A percentile compares a stretch with the other conserved stretches of the same genome.
These are phyloP conservation scores for Hemaris fuciformis DNA, from an alignment of 2,888 invertebrate genomes.

Conservation along the genomic window DNA sequence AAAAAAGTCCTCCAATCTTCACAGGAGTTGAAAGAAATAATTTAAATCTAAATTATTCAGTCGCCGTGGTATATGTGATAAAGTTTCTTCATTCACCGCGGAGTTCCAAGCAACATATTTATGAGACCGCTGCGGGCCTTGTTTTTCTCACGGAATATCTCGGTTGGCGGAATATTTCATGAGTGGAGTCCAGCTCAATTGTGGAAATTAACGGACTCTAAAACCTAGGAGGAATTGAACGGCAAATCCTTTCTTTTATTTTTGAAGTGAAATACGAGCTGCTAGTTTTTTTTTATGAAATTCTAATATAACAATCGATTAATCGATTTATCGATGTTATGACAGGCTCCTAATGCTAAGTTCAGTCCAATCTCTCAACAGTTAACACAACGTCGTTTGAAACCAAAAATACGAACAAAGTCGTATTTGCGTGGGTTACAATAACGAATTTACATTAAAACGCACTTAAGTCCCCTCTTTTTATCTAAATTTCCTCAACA, in stretches of 20 bases:
- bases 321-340: no score
- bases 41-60: not conserved
- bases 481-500: constrained; percentile 12
- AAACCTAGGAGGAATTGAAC: not conserved
- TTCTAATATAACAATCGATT: no score
- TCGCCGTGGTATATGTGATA: not conserved
- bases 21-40: not conserved
- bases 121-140: not conserved
- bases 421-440: no score
- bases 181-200: not conserved
- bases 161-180: not conserved
- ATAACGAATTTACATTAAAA: no score
- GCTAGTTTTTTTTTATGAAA: not conserved
- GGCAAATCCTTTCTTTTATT: not conserved
- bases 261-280: not conserved
- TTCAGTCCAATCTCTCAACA: no score
- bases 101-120: not conserved
- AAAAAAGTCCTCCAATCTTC: not conserved
- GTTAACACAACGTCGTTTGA: no score
- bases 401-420: no score
- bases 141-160: not conserved
- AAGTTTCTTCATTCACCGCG: constrained; percentile 2
- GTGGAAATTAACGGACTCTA: not conserved
- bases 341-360: no score
- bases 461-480: not conserved